phyloP scores from a whole-genome alignment of 2,888 invertebrate species.

The Tiliacea citrago region DNA sequence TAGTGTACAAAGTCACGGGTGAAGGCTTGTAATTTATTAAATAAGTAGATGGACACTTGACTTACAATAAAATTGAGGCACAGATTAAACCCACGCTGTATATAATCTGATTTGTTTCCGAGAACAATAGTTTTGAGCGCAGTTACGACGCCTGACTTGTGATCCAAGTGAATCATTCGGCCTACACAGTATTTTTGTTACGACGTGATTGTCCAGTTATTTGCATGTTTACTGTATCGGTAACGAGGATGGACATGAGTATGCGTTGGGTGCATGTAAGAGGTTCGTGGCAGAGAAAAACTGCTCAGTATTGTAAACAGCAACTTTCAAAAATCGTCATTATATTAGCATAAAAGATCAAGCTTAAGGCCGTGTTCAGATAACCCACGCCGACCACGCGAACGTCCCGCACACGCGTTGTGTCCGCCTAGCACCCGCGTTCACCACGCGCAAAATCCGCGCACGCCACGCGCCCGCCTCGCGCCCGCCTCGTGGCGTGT shows the following conservation, averaged over 20 bases:
- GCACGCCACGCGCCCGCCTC: too few species aligned
- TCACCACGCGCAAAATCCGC: too few species aligned
- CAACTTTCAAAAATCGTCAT: neutral
- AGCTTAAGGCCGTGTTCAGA: too few species aligned
- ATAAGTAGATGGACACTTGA: slow-evolving; percentile 64
- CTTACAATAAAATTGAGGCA: slow-evolving; percentile 70
- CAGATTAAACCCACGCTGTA: slow-evolving; percentile 73
- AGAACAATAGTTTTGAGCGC: slow-evolving; percentile 62
- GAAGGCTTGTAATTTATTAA: slow-evolving; percentile 59
- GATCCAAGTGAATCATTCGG: slow-evolving; percentile 47
- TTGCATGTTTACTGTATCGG: slow-evolving; percentile 22
- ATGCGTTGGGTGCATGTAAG: neutral
- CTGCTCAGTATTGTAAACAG: neutral
- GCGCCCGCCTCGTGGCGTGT: too few species aligned
- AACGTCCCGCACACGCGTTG: too few species aligned
- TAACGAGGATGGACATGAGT: neutral
- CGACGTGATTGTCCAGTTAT: slow-evolving; percentile 28
- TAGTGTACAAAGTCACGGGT: neutral
- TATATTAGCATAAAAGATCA: too few species aligned
- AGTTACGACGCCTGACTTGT: slow-evolving; percentile 45
- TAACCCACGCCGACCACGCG: too few species aligned
- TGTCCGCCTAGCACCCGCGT: too few species aligned
- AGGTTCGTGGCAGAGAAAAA: neutral
- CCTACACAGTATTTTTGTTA: slow-evolving; percentile 53
- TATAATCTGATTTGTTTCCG: slow-evolving; percentile 44